Evolutionary conservation across 2,797 vertebrate genomes (phyloP), one percentile per base, ranked within the genome.

Genomic region (Pseudocheirus occidentalis): DNA sequence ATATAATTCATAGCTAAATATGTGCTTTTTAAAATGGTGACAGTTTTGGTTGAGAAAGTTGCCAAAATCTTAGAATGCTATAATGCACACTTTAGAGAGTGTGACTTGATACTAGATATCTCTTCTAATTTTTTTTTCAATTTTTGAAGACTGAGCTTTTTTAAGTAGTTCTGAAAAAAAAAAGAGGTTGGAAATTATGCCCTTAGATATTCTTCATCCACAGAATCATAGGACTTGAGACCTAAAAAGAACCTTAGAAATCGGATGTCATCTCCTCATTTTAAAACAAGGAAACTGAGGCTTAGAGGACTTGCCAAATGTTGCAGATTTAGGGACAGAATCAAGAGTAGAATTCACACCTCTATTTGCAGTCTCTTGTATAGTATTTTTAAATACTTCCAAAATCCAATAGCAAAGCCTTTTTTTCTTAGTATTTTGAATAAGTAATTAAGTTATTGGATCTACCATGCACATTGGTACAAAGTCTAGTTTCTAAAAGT

Each of bases 401-500:
- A 28, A 27, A 87, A 54, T 28, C 90, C 92, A 94, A 62, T 93
- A 93, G 87, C n/a, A 55, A 54, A 95, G 27, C 91, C n/a, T 5
- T 53, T 90, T 73, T 27, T 28, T 0, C 50, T 21, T 62, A 55
- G 62, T 73, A 55, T 89, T 90, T 91, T 90, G 92, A 56, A 95
- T 95, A 97, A 95, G 50, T 90, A 92, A 1, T 31, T 34, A 90
- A 94, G 90, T 57, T 46, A 96, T 94, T 93, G 95, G 97, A 92
- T 90, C 96, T 96, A 97, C 34, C 62, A 92, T 94, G 95, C 62
- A 40, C 94, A 95, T 98, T 92, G 58, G 90, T 59, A 95, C 94
- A 95, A 94, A 96, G 96, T 50, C 96, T 97, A 97, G 4, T 97
- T 97, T 97, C 97, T 97, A 97, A 97, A 97, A 16, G 96, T 94